Conservation (phyloP, 2,888 invertebrate genomes). For the Ceriagrion tenellum region DNA sequence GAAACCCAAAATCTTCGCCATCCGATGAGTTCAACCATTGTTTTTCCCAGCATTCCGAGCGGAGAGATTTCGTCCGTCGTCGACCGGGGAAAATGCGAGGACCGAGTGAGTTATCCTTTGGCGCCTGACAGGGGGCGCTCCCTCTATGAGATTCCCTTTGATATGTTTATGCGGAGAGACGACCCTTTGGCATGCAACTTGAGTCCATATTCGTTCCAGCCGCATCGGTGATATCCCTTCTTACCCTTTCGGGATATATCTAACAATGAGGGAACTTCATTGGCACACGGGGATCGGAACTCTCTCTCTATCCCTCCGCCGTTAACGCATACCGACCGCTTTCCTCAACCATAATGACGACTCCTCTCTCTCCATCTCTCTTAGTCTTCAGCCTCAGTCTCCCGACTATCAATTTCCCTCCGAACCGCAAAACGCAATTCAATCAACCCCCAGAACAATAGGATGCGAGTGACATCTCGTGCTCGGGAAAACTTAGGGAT, state of each 20-base stretch:
- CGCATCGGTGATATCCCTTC: not conserved
- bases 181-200: not conserved
- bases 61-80: not conserved
- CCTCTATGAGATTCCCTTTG: not conserved
- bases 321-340: not conserved
- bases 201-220: not conserved
- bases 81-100: not conserved
- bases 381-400: not conserved
- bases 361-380: not conserved
- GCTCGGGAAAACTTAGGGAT: not conserved
- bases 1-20: not conserved
- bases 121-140: not conserved
- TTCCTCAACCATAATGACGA: not conserved
- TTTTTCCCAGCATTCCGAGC: not conserved
- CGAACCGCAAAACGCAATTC: slow-evolving; percentile 3
- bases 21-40: not conserved
- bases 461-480: not conserved
- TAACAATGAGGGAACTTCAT: not conserved
- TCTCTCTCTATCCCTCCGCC: not conserved
- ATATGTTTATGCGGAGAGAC: not conserved
- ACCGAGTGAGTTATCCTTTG: not conserved
- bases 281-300: not conserved
- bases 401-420: not conserved
- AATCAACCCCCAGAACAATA: not conserved
- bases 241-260: not conserved